phyloP scores from a whole-genome alignment of 2,113 vertebrate species.

The Ptyas mucosa region DNA sequence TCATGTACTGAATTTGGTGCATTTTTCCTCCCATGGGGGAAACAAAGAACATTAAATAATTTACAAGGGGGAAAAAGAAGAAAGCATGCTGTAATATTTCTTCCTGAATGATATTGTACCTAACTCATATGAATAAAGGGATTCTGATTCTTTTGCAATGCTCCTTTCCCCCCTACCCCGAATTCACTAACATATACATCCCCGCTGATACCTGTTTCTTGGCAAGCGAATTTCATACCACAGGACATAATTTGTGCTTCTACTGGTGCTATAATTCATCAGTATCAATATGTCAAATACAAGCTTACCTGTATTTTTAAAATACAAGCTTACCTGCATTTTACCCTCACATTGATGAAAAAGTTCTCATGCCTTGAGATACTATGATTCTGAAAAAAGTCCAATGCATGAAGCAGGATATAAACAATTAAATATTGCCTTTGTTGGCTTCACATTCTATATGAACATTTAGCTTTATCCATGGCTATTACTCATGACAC shows the following conservation, averaged over 20 bases:
- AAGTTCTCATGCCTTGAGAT: neutral
- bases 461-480: neutral
- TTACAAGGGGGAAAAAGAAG: neutral
- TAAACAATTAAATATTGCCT: neutral
- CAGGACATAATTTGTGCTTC: neutral
- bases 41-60: neutral
- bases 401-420: neutral
- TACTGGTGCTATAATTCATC: neutral
- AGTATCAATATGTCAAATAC: neutral
- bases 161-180: no score
- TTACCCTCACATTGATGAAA: neutral
- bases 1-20: neutral
- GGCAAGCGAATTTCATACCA: neutral
- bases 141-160: neutral
- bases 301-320: neutral
- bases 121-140: neutral
- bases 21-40: neutral
- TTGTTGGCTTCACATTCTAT: neutral
- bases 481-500: neutral
- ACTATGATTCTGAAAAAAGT: neutral
- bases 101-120: neutral
- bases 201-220: neutral
- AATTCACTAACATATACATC: neutral
- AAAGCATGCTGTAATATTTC: neutral
- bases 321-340: neutral